Evolutionary conservation across 2,113 vertebrate genomes (phyloP).

Genomic region (Rhinoptilus africanus): DNA sequence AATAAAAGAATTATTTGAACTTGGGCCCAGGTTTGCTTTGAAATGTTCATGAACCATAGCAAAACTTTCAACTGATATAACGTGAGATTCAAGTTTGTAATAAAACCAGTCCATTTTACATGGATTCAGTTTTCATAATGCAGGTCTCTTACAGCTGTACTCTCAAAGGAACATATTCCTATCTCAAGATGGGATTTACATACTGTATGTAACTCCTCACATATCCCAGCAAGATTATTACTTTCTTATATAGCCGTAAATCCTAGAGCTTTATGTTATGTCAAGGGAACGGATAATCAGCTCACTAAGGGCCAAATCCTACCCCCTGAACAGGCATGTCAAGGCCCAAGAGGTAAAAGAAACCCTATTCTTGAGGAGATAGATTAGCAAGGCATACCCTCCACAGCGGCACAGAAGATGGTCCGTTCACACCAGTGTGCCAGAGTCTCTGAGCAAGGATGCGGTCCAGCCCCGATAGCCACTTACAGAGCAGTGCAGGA

Average conservation of each 20-base stretch:
- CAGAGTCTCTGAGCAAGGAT: neutral
- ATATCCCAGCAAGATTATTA: constrained; percentile 63
- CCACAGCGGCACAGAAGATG: neutral
- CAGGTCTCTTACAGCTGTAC: constrained; percentile 53
- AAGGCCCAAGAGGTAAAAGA: constrained; percentile 53
- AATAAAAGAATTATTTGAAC: constrained; percentile 17
- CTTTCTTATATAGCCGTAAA: constrained; percentile 59
- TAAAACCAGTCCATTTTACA: constrained; percentile 42
- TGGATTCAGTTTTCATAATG: constrained; percentile 53
- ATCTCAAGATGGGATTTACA: constrained; percentile 68
- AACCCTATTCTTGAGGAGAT: constrained; percentile 6
- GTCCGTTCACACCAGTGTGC: neutral
- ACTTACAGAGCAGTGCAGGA: neutral
- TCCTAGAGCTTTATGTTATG: constrained; percentile 66
- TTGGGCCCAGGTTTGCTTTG: neutral
- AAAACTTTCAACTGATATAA: constrained; percentile 40
- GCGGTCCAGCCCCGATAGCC: neutral
- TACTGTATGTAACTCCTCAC: constrained; percentile 59
- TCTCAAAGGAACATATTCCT: constrained; percentile 61
- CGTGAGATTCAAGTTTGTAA: constrained; percentile 48
- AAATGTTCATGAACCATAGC: neutral
- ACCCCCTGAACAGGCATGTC: constrained; percentile 54
- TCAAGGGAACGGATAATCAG: constrained; percentile 64
- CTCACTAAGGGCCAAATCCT: constrained; percentile 65
- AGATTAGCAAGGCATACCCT: constrained; percentile 11